Base-by-base conservation (phyloP, 2,113 vertebrate species). In the Donacobius atricapilla region DNA sequence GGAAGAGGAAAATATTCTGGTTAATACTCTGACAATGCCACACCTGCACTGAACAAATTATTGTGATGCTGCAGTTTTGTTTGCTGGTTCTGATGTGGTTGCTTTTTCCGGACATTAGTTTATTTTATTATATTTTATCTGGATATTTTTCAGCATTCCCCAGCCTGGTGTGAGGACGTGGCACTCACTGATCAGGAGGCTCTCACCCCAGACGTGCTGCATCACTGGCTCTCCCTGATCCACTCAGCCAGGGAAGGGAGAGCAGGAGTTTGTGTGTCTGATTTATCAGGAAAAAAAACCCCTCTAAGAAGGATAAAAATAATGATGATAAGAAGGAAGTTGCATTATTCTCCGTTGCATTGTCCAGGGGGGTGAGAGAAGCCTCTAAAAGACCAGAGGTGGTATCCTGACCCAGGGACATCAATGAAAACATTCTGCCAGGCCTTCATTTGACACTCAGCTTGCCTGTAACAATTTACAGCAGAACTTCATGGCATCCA, bases 1-100 rank as follows among this genome's bases (percentile, higher is more conserved):
- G 30, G 87, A 78, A 68, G 66, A 53, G 77, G 91, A 96, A 96
- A 97, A 28, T 66, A 33, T 92, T 90, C 83, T 25, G 84, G 86
- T 72, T 83, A 86, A 84, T 60, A 24, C 73, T 75, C 80, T 80
- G 91, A 68, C 85, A 42, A 31, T 35, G 73, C 79, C 21, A 8
- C 65, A 69, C 54, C 56, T 9, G 8, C 94, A 83, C 70, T 54
- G 50, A 96, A 56, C 35, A 96, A 90, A 91, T 96, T 42, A 77
- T 60, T 86, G 24, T 63, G 85, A 64, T 76, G 92, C 72, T 83
- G 28, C 96, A 77, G 86, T 83, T 96, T 70, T 92, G 81, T 96
- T 97, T 93, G 93, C 90, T 87, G 85, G 84, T 94, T 92, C 91
- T 76, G 79, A 54, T 72, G 17, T 0, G 11, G 51, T 48, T 89